These are phyloP conservation scores for Fistularia commersonii DNA, from an alignment of 2,797 vertebrate species.

Conservation along the genomic window DNA sequence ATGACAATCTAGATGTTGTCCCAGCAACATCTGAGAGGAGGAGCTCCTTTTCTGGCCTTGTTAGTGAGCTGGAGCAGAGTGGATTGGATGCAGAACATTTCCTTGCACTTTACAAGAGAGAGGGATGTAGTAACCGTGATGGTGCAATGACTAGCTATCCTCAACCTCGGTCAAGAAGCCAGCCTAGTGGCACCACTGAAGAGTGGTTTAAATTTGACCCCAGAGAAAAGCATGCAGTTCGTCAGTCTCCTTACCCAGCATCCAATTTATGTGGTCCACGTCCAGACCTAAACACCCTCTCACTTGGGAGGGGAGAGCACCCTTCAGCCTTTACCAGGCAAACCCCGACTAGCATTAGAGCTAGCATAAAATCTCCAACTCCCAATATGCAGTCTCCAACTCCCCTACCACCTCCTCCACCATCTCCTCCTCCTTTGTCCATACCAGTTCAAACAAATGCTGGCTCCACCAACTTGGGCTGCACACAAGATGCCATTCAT, in stretches of 20 bases:
- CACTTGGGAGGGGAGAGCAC: slow-evolving; percentile 84
- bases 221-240: slow-evolving; percentile 63
- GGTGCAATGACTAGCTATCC: slow-evolving; percentile 26
- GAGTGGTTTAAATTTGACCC: slow-evolving; percentile 68
- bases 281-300: slow-evolving; percentile 85
- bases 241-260: slow-evolving; percentile 72
- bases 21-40: slow-evolving; percentile 56
- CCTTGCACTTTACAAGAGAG: slow-evolving; percentile 47
- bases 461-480: slow-evolving; percentile 79
- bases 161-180: slow-evolving; percentile 65
- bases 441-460: slow-evolving; percentile 46
- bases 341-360: slow-evolving; percentile 63
- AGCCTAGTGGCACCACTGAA: slow-evolving; percentile 56
- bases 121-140: slow-evolving; percentile 41
- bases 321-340: slow-evolving; percentile 88
- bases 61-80: slow-evolving; percentile 63
- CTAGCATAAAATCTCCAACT: slow-evolving; percentile 82
- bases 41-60: slow-evolving; percentile 70
- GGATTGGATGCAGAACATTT: slow-evolving; percentile 57
- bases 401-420: slow-evolving; percentile 76
- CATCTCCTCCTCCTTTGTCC: slow-evolving; percentile 67
- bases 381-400: slow-evolving; percentile 71
- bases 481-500: slow-evolving; percentile 76
- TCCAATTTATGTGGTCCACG: slow-evolving; percentile 84
- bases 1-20: slow-evolving; percentile 57